Evolutionary conservation across 2,113 vertebrate genomes (phyloP).

Genomic region (Illadopsis cleaveri): DNA sequence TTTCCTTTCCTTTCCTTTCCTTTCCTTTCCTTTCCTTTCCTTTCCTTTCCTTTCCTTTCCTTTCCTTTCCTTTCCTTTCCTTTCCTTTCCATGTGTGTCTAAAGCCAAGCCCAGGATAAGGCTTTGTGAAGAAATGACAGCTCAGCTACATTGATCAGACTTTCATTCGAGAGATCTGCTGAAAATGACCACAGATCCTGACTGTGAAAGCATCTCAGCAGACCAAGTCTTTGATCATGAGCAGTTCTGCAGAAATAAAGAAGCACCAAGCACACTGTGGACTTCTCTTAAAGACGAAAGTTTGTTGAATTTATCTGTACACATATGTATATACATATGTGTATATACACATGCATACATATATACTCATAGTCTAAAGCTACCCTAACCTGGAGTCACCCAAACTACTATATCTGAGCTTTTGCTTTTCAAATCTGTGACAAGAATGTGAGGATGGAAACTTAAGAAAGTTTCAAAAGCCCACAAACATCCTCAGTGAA

Average conservation of each 20-base stretch:
- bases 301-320: neutral
- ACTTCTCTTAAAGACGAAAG: neutral
- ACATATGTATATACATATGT: too few species aligned
- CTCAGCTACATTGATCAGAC: neutral
- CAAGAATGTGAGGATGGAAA: neutral
- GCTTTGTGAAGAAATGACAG: neutral
- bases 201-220: neutral
- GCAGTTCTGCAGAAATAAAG: neutral
- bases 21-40: too few species aligned
- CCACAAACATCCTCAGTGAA: neutral
- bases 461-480: neutral
- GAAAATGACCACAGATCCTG: neutral
- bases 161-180: neutral
- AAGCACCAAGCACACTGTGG: neutral
- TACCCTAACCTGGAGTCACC: neutral
- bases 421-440: neutral
- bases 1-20: too few species aligned
- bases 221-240: neutral
- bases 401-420: neutral
- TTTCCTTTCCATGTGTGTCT: too few species aligned
- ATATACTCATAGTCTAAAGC: neutral
- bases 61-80: too few species aligned
- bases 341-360: neutral
- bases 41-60: too few species aligned
- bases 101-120: neutral